Conservation (phyloP, 2,888 invertebrate species). For the Tethea ocularis region DNA sequence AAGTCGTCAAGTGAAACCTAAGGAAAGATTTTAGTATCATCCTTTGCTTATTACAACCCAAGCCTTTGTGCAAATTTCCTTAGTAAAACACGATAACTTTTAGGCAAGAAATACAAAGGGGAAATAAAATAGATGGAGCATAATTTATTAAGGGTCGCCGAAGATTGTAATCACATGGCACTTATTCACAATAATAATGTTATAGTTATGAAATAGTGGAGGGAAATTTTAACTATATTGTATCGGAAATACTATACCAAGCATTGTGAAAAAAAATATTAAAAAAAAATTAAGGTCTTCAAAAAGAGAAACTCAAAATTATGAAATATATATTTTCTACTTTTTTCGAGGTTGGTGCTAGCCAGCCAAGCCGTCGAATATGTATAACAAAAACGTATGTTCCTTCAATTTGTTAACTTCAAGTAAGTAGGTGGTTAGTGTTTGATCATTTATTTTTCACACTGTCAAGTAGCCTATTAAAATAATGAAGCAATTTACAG, state of each 20-base stretch:
- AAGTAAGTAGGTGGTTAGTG: no score
- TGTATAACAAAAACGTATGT: no score
- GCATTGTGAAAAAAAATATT: neutral
- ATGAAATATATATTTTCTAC: no score
- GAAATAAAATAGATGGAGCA: slow-evolving; percentile 33
- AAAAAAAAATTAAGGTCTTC: no score
- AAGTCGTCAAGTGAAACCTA: neutral
- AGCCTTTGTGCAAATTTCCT: neutral
- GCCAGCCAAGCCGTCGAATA: no score
- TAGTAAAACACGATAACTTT: slow-evolving; percentile 22
- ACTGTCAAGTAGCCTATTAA: no score
- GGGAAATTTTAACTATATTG: neutral
- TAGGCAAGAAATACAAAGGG: slow-evolving; percentile 18
- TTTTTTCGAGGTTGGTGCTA: no score
- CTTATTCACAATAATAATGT: slow-evolving; percentile 21
- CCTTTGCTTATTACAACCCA: neutral
- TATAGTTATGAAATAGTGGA: slow-evolving; percentile 6
- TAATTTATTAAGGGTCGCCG: slow-evolving; percentile 32
- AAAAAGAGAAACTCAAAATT: no score
- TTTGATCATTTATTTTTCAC: no score
- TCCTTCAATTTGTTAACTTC: no score
- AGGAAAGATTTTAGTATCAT: neutral
- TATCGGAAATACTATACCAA: neutral
- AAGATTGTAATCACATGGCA: slow-evolving; percentile 34
- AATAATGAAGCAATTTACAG: no score